phyloP scores from a whole-genome alignment of 2,113 vertebrate genomes.

The Larimichthys polyactis region DNA sequence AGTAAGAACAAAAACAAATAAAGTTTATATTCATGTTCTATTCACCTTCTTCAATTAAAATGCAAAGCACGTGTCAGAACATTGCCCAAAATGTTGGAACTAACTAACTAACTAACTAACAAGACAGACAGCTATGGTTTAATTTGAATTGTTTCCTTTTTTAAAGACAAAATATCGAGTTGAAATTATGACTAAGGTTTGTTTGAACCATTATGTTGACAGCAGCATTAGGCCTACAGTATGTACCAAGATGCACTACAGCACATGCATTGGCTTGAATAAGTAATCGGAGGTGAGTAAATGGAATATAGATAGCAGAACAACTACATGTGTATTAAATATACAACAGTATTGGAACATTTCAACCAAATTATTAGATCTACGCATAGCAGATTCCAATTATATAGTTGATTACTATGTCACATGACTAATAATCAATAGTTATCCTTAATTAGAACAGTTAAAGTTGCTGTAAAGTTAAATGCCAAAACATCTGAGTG shows the following conservation, averaged over 20 bases:
- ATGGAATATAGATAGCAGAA: neutral
- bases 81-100: neutral
- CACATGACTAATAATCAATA: neutral
- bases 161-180: no score
- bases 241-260: neutral
- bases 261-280: neutral
- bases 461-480: constrained; percentile 3
- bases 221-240: no score
- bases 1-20: no score
- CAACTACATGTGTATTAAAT: neutral
- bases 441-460: neutral
- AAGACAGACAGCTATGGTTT: no score
- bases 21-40: no score
- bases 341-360: no score
- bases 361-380: neutral
- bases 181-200: no score
- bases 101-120: neutral
- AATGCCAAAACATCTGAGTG: constrained; percentile 10
- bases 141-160: no score
- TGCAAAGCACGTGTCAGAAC: neutral
- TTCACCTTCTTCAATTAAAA: neutral
- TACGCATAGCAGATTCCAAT: neutral
- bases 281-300: neutral
- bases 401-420: constrained; percentile 7
- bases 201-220: no score